Evolutionary conservation across 2,888 invertebrate species (phyloP).

Genomic region (Rhabditoides inermis): DNA sequence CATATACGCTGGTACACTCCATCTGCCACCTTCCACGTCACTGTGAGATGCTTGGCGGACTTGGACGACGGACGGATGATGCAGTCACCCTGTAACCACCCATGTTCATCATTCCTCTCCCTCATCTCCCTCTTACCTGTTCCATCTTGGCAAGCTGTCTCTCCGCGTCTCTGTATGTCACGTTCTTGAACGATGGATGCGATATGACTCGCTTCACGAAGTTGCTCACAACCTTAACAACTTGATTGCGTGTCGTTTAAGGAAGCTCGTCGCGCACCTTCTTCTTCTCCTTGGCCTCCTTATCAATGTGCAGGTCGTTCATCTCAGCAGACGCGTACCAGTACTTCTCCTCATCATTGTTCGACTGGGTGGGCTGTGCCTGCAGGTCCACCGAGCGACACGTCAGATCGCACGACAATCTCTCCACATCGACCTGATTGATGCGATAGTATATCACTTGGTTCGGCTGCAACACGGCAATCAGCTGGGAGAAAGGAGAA

Average conservation of each 20-base stretch:
- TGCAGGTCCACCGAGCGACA: constrained; percentile 82
- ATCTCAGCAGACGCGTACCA: constrained; percentile 66
- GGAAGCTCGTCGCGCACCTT: no score
- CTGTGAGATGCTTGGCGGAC: constrained; percentile 84
- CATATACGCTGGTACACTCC: constrained; percentile 88
- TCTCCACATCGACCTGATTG: constrained; percentile 80
- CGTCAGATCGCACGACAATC: constrained; percentile 75
- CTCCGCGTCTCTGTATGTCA: constrained; percentile 83
- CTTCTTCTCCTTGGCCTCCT: constrained; percentile 71
- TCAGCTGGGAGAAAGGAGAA: background rate
- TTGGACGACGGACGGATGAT: constrained; percentile 94
- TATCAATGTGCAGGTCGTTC: constrained; percentile 59
- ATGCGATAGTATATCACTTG: constrained; percentile 66
- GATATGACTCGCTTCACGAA: constrained; percentile 67
- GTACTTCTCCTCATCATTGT: constrained; percentile 13
- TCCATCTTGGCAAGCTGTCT: constrained; percentile 82
- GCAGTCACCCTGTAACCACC: background rate
- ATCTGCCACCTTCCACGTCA: constrained; percentile 95
- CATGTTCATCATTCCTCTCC: no score
- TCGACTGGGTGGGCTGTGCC: constrained; percentile 57
- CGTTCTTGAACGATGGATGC: constrained; percentile 93
- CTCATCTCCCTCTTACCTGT: constrained; percentile 57
- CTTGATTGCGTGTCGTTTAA: no score
- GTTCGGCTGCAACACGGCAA: constrained; percentile 8
- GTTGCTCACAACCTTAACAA: constrained; percentile 59